phyloP scores from a whole-genome alignment of 2,113 vertebrate genomes.

The Miniopterus natalensis region DNA sequence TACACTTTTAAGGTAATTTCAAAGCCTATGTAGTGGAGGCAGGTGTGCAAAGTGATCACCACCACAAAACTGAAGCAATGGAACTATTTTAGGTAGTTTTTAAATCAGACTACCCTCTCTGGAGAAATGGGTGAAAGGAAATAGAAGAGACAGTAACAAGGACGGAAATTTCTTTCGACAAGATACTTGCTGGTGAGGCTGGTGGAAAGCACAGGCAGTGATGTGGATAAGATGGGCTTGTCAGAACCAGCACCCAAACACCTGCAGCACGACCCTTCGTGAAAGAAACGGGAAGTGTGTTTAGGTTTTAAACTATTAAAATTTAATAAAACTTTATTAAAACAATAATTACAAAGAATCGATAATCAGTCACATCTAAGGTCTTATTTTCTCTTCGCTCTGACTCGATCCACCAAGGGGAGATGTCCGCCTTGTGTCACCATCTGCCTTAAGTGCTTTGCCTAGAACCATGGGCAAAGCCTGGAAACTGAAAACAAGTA shows the following conservation, averaged over 20 bases:
- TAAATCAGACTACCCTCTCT: not conserved
- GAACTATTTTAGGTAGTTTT: not conserved
- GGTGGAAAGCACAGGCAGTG: not conserved
- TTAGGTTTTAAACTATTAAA: not conserved
- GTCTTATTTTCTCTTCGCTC: not conserved
- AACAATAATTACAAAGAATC: not conserved
- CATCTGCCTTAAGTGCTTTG: not conserved
- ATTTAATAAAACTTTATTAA: not conserved
- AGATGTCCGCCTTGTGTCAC: accelerated
- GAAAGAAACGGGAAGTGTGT: not conserved
- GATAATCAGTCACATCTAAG: not conserved
- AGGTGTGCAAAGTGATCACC: not conserved
- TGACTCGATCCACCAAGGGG: accelerated
- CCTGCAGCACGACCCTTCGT: accelerated
- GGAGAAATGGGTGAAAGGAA: not conserved
- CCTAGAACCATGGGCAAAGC: not conserved
- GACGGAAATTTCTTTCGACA: not conserved
- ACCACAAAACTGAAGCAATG: too few species aligned
- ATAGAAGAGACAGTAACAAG: not conserved
- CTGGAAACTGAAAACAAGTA: not conserved
- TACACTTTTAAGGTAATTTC: not conserved
- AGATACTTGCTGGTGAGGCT: not conserved
- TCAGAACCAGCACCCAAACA: not conserved
- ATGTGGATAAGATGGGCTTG: accelerated
- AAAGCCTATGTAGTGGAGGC: not conserved